Conservation (phyloP, 2,113 vertebrate genomes). For the Passerina amoena region DNA sequence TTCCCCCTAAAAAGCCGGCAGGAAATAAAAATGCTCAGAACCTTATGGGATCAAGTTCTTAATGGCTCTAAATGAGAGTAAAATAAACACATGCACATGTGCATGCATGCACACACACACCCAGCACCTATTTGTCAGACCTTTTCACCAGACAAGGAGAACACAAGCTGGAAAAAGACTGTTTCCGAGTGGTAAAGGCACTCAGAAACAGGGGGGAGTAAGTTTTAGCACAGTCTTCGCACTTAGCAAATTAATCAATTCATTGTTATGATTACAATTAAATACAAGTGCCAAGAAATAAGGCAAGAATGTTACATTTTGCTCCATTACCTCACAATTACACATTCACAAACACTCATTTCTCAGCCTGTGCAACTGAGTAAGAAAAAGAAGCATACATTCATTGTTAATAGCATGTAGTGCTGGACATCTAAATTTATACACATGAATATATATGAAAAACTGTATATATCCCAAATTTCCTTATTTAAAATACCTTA, state of each 20-base stretch:
- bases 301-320: background rate
- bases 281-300: background rate
- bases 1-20: background rate
- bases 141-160: background rate
- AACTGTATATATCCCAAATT: background rate
- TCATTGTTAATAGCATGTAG: background rate
- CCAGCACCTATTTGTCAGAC: conserved; percentile 43
- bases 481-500: background rate
- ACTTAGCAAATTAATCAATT: background rate
- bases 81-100: conserved; percentile 54
- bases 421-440: background rate
- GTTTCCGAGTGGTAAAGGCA: background rate
- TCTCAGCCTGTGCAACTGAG: background rate
- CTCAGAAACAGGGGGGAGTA: background rate
- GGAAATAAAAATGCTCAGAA: conserved; percentile 46
- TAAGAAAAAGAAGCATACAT: background rate
- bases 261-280: background rate
- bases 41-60: conserved; percentile 28
- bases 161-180: background rate
- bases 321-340: background rate
- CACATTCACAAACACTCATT: background rate
- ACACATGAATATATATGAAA: background rate
- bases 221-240: background rate
- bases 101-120: conserved; percentile 35
- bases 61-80: conserved; percentile 52